Percentiles rank a stretch among this genome's conserved stretches.
phyloP scores from a whole-genome alignment of 2,113 vertebrate genomes.

The Oreochromis spilurus region DNA sequence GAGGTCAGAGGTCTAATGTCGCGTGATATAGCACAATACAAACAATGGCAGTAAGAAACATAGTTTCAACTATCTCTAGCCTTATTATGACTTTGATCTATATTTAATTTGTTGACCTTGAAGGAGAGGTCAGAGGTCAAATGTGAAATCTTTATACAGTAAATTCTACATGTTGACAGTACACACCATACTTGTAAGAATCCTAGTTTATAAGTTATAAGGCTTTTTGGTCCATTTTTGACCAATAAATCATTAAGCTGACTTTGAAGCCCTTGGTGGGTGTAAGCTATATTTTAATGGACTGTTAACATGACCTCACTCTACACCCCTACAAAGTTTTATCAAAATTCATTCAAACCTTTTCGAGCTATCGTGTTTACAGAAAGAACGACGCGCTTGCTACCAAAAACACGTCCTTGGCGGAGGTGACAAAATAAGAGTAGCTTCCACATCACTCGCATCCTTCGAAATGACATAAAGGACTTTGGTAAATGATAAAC shows the following conservation, averaged over 20 bases:
- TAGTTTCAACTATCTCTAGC: not conserved
- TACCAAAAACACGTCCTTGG: not conserved
- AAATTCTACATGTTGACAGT: not conserved
- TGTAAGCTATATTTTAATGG: not conserved
- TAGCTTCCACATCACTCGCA: not conserved
- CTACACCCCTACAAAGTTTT: not conserved
- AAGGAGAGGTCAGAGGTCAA: not conserved
- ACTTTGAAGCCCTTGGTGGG: not conserved
- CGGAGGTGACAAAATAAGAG: not conserved
- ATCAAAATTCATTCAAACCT: not conserved
- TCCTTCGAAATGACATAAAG: not conserved
- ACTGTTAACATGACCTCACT: not conserved
- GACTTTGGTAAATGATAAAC: not conserved
- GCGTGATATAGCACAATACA: not conserved
- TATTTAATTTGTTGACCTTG: not conserved
- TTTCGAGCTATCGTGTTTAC: accelerated
- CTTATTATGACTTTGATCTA: not conserved
- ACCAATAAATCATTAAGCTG: not conserved
- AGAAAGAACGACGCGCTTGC: accelerated
- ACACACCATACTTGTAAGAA: not conserved
- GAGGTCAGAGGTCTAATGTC: not conserved
- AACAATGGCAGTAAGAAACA: not conserved
- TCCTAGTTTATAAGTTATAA: not conserved
- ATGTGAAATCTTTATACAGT: not conserved
- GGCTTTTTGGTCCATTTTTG: not conserved